Conservation (phyloP, 2,888 invertebrate species). For the Platerodrilus igneus region DNA sequence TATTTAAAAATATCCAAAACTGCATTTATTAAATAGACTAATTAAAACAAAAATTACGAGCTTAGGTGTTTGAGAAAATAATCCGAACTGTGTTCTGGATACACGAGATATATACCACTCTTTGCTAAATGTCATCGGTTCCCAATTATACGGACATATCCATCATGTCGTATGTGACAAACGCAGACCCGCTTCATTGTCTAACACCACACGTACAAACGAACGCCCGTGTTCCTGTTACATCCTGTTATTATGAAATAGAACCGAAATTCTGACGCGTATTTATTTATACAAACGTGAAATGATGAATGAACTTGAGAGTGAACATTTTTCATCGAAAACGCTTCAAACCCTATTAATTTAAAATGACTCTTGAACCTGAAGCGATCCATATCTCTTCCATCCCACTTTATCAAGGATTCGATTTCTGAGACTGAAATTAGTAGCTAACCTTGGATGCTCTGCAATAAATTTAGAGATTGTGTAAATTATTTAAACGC, state of each 20-base stretch:
- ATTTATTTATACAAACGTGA: slow-evolving; percentile 21
- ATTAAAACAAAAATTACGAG: slow-evolving; percentile 7
- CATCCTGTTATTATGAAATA: slow-evolving; percentile 25
- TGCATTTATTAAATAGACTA: too few species aligned
- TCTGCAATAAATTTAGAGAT: slow-evolving; percentile 11
- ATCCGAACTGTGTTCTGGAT: slow-evolving; percentile 18
- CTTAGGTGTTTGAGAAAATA: slow-evolving; percentile 14
- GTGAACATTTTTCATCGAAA: too few species aligned
- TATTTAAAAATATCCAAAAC: too few species aligned
- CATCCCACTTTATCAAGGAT: too few species aligned
- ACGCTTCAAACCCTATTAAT: too few species aligned
- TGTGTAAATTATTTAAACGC: slow-evolving; percentile 7
- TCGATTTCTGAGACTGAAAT: slow-evolving; percentile 5
- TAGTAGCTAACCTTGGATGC: slow-evolving; percentile 12
- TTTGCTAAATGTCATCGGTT: slow-evolving; percentile 26
- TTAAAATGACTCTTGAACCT: too few species aligned
- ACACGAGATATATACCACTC: slow-evolving; percentile 14
- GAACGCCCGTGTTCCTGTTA: slow-evolving; percentile 24
- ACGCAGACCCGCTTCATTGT: slow-evolving; percentile 32
- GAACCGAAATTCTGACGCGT: slow-evolving; percentile 22
- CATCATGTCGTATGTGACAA: slow-evolving; percentile 33
- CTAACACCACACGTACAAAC: slow-evolving; percentile 25
- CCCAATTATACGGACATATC: slow-evolving; percentile 34
- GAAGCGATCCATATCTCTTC: too few species aligned
- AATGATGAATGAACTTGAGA: slow-evolving; percentile 20